Base-by-base conservation (phyloP, 37 sponge, comb jelly and placozoan genomes). In the Ephydatia muelleri region DNA sequence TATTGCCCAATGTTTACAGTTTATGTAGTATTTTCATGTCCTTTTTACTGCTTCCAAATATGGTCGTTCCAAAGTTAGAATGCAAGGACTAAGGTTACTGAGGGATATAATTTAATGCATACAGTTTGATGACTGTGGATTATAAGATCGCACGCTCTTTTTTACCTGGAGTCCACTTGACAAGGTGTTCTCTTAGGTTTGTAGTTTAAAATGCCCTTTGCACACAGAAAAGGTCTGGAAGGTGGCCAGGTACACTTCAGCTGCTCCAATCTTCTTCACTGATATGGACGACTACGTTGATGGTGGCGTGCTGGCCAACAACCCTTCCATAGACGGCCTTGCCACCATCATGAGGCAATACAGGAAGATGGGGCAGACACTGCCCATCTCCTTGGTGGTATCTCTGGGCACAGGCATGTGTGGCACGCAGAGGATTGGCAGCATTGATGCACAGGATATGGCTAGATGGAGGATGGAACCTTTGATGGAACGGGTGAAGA, bases 231-330 rank as follows among this genome's bases (percentile, higher is more conserved):
- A 28, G 23, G 28, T 83, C 0, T 83, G 83, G 83, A 72, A 72
- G 69, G 83, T 72, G 14, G 83, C 74, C 11, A 72, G 83, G 39
- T 33, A 28, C 23, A 83, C 83, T 8, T 39, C 47, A 37, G 83
- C 83, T 83, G 83, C 83, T 83, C 83, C 83, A 73, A 29, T 37
- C 8, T 71, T 43, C 43, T 83, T 83, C 83, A 83, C 31, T 19
- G 43, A 69, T 0, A 40, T 72, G 30, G 73, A 39, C 30, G 35
- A 83, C 22, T 83, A 70, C 19, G 47, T 83, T 73, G 83, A 83
- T 73, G 83, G 83, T 26, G 83, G 83, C 5, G 16, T 83, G 21
- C 33, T 34, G 70, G 83, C 83, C 27, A 83, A 83, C 49, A 83
- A 83, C n/a, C 83, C 83, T 72, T 79, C 80, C 29, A 38, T 38